These are phyloP conservation scores for Aphaenogaster ashmeadi DNA, from an alignment of 1,140 invertebrate genomes.

Conservation along the genomic window DNA sequence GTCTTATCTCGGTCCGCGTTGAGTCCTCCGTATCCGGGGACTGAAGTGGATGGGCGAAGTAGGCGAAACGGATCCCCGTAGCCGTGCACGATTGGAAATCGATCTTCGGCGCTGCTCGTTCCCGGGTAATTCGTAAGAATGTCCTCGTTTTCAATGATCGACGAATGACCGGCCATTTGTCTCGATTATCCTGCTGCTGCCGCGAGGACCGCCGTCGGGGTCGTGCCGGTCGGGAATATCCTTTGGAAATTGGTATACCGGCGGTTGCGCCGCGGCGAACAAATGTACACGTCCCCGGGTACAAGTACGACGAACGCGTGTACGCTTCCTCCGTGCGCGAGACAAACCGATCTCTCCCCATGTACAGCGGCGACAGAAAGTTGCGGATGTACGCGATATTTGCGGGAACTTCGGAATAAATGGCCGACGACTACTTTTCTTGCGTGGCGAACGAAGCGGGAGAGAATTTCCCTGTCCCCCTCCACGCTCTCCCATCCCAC, in stretches of 20 bases:
- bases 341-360: constrained; percentile 13
- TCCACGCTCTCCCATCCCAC: background rate
- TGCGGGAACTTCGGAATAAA: constrained; percentile 50
- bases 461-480: background rate
- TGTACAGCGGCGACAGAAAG: constrained; percentile 52
- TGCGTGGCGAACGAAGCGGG: constrained; percentile 14
- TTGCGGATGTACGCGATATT: constrained; percentile 44
- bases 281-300: constrained; percentile 10
- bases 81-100: constrained; percentile 52
- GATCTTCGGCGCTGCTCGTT: constrained; percentile 52
- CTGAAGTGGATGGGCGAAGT: constrained; percentile 28
- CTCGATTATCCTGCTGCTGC: constrained; percentile 49
- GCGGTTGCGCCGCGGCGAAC: constrained; percentile 10
- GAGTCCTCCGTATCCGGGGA: constrained; percentile 16
- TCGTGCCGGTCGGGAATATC: constrained; percentile 4
- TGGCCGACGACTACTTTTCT: constrained; percentile 53
- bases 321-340: constrained; percentile 15
- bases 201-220: background rate
- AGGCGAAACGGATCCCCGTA: constrained; percentile 17
- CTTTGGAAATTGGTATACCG: constrained; percentile 30
- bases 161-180: constrained; percentile 58
- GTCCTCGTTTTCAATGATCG: constrained; percentile 54
- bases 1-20: constrained; percentile 53
- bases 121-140: constrained; percentile 60
- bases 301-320: constrained; percentile 8